Evolutionary conservation across 2,113 vertebrate species (phyloP), one percentile per base, ranked within the genome.

Genomic region (Chunga burmeisteri): DNA sequence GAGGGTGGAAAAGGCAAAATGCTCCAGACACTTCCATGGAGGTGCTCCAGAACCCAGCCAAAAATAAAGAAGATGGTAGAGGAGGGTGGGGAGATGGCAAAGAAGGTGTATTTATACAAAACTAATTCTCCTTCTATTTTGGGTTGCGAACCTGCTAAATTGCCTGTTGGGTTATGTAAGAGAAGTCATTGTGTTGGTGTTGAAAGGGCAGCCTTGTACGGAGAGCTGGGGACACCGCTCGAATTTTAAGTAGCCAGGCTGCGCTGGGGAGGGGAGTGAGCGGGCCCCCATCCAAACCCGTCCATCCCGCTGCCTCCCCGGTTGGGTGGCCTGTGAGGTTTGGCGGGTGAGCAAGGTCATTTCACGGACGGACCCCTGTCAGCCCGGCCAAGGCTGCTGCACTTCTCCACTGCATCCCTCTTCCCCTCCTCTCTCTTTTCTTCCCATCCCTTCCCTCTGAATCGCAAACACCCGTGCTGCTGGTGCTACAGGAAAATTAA

Each of bases 401-500:
- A 11, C 16, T 83, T 38, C 75, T 63, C 13, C 80, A 58, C 46
- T 52, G 49, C 79, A 47, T 49, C 38, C 63, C 34, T 21, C 27
- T 78, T 44, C 49, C 46, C 67, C 44, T 82, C n/a, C 40, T 36
- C 70, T 47, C 42, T 27, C 20, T 22, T 22, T 62, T 14, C 70
- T 50, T 27, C 59, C 52, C 62, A 29, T 50, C 81, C 81, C 50
- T 88, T 67, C 81, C 70, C 70, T 71, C 67, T 34, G 89, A 53
- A 72, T 90, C 70, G 22, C 92, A 66, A 75, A 42, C 72, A 25
- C 83, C 59, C 73, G 5, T 32, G 96, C 95, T 96, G 96, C 96
- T 67, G 93, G 94, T 93, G 15, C 94, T 96, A 95, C 94, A 97
- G 97, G 87, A 97, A 97, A 98, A 97, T 98, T 97, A 97, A 97